Conservation (phyloP, 2,888 invertebrate genomes). For the Nezara viridula region DNA sequence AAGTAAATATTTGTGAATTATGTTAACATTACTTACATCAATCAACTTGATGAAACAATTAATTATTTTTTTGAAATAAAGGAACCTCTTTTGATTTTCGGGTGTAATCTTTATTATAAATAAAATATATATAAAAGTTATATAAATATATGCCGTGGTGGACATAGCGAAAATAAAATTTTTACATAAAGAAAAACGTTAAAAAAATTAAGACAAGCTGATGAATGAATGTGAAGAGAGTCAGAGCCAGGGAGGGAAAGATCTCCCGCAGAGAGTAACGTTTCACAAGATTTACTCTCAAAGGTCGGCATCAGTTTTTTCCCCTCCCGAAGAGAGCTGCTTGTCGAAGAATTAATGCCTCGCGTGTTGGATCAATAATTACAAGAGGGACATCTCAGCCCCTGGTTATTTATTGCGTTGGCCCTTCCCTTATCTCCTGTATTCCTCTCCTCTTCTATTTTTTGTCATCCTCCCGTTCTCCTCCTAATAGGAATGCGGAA, state of each 20-base stretch:
- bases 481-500: slow-evolving; percentile 20
- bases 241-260: background rate
- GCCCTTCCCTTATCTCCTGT: slow-evolving; percentile 13
- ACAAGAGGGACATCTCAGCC: slow-evolving; percentile 46
- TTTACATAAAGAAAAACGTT: background rate
- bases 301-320: background rate
- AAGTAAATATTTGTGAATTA: too few relatives aligned
- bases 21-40: too few relatives aligned
- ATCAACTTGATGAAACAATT: too few relatives aligned
- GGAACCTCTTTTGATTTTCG: too few relatives aligned
- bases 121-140: too few relatives aligned
- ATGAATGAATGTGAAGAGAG: background rate
- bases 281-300: slow-evolving; percentile 37
- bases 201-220: background rate
- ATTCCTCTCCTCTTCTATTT: background rate
- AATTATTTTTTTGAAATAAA: too few relatives aligned
- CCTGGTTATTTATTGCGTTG: slow-evolving; percentile 18
- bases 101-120: too few relatives aligned
- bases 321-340: background rate
- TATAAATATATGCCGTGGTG: background rate
- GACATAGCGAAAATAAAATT: background rate
- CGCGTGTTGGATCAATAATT: slow-evolving; percentile 46
- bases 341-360: slow-evolving; percentile 39
- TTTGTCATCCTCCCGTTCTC: slow-evolving; percentile 38
- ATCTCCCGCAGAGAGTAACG: slow-evolving; percentile 14